These are phyloP conservation scores for Pogonomyrmex barbatus DNA, from an alignment of 1,140 invertebrate genomes.

Conservation along the genomic window DNA sequence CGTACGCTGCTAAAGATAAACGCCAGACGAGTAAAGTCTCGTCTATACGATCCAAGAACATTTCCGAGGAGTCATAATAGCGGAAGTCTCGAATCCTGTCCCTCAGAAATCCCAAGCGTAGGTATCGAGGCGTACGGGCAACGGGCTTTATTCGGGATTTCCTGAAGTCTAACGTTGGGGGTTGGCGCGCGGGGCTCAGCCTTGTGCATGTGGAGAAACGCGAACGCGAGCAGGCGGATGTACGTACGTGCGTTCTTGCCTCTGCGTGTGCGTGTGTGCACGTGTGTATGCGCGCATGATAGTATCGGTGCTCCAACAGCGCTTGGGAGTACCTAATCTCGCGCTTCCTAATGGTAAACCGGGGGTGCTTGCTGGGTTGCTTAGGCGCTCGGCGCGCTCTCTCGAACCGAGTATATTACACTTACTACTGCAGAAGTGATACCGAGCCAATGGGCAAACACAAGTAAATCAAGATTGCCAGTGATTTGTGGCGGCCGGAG, in stretches of 20 bases:
- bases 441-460: conserved; percentile 81
- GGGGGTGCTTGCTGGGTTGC: conserved; percentile 71
- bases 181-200: conserved; percentile 40
- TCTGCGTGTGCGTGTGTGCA: neutral
- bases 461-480: conserved; percentile 81
- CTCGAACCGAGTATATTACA: conserved; percentile 77
- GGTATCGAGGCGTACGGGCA: conserved; percentile 31
- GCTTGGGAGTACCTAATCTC: conserved; percentile 77
- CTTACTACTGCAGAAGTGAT: conserved; percentile 78
- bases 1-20: conserved; percentile 1
- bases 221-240: neutral
- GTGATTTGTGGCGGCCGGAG: conserved; percentile 77
- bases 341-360: conserved; percentile 80
- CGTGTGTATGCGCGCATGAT: conserved; percentile 32
- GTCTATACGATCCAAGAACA: conserved; percentile 27
- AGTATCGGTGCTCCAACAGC: conserved; percentile 52
- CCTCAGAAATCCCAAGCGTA: conserved; percentile 40
- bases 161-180: conserved; percentile 50
- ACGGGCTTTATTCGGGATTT: conserved; percentile 76
- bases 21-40: neutral
- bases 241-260: neutral
- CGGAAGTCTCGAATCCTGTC: conserved; percentile 80
- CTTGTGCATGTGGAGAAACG: conserved; percentile 27
- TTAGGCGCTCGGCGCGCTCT: conserved; percentile 70
- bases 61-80: conserved; percentile 81